Conservation (phyloP, 2,888 invertebrate species). For the Eudemis profundana region DNA sequence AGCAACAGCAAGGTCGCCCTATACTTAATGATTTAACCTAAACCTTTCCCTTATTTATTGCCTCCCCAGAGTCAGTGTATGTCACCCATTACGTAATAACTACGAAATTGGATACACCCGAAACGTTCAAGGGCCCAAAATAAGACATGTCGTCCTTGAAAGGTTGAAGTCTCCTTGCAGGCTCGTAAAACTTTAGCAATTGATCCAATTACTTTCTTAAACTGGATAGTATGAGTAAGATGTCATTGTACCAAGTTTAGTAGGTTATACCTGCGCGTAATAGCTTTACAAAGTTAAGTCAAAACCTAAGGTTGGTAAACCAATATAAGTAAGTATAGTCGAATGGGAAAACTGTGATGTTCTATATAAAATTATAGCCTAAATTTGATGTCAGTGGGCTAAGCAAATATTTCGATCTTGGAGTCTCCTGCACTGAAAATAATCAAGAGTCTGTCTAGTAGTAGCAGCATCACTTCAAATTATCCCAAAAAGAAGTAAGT, state of each 20-base stretch:
- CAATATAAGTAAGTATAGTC: no score
- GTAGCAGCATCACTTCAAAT: no score
- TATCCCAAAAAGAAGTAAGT: no score
- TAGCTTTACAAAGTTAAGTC: no score
- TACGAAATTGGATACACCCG: constrained; percentile 15
- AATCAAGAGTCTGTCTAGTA: no score
- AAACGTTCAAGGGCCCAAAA: background rate
- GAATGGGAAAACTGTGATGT: no score
- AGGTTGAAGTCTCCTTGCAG: background rate
- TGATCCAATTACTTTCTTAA: background rate
- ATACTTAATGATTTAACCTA: background rate
- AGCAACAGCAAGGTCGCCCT: background rate
- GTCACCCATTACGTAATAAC: constrained; percentile 22
- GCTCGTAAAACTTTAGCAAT: constrained; percentile 8
- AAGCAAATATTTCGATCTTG: no score
- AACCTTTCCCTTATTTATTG: constrained; percentile 5
- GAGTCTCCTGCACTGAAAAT: no score
- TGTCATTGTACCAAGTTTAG: constrained; percentile 1
- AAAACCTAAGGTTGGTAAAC: no score
- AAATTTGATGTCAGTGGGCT: no score
- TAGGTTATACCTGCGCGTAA: background rate
- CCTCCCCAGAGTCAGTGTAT: constrained; percentile 6
- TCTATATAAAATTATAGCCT: no score
- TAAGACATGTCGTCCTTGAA: constrained; percentile 13
- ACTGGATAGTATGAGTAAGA: background rate